phyloP scores from a whole-genome alignment of 2,888 invertebrate genomes.

The Caenorhabditis drosophilae region DNA sequence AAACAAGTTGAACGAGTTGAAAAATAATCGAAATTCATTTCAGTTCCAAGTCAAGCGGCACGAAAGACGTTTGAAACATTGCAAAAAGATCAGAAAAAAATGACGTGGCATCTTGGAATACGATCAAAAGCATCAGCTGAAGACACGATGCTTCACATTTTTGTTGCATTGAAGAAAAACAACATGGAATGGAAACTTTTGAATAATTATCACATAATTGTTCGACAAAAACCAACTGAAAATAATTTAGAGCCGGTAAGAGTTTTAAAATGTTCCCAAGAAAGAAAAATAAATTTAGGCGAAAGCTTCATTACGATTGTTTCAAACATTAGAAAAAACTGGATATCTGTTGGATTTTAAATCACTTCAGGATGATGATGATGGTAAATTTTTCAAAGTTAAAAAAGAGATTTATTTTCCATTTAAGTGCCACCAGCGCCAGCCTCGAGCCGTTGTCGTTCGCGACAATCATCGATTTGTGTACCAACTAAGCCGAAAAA shows the following conservation, averaged over 20 bases:
- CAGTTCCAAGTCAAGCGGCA: neutral
- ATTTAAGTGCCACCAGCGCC: slow-evolving; percentile 1
- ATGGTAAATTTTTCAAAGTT: slow-evolving; percentile 1
- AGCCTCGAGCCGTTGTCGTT: slow-evolving; percentile 57
- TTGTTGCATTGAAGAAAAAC: slow-evolving; percentile 93
- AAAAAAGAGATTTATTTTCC: neutral
- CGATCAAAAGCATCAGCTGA: slow-evolving; percentile 78
- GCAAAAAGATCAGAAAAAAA: slow-evolving; percentile 21
- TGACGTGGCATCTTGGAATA: slow-evolving; percentile 93
- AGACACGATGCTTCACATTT: slow-evolving; percentile 75
- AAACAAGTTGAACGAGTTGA: neutral
- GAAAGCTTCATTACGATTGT: slow-evolving; percentile 83
- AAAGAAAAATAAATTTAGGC: slow-evolving; percentile 11
- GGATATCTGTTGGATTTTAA: slow-evolving; percentile 97
- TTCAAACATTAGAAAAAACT: slow-evolving; percentile 92
- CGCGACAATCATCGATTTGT: slow-evolving; percentile 66
- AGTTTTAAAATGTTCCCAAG: no score
- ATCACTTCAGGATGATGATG: slow-evolving; percentile 75
- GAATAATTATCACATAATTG: slow-evolving; percentile 90
- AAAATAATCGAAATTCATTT: neutral
- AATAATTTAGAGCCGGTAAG: slow-evolving; percentile 19
- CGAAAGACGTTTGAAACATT: slow-evolving; percentile 21
- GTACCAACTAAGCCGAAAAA: neutral
- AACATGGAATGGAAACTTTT: slow-evolving; percentile 98
- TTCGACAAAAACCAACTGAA: slow-evolving; percentile 80